A percentile compares a stretch with the other conserved stretches of the same genome.
These are phyloP conservation scores for Scomber scombrus DNA, from an alignment of 2,113 vertebrate genomes.

Conservation along the genomic window DNA sequence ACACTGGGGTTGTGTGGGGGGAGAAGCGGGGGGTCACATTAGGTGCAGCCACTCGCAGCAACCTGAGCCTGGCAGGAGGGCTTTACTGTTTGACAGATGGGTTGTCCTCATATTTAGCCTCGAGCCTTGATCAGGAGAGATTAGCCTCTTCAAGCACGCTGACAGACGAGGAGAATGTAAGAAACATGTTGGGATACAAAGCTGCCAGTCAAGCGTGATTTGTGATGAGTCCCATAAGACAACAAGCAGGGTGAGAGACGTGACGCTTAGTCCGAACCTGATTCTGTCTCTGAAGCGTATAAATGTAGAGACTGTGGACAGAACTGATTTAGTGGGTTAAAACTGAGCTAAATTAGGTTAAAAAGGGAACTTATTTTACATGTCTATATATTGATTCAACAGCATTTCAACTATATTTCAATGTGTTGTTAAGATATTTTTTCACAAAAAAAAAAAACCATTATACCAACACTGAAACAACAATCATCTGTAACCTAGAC, in stretches of 20 bases:
- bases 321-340: too few relatives aligned
- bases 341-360: too few relatives aligned
- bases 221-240: background rate
- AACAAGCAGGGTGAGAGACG: background rate
- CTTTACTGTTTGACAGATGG: conserved; percentile 63
- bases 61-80: conserved; percentile 45
- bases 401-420: too few relatives aligned
- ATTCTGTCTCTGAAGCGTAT: too few relatives aligned
- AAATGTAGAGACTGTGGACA: too few relatives aligned
- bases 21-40: background rate
- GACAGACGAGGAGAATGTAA: conserved; percentile 32
- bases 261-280: background rate
- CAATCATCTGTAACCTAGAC: too few relatives aligned
- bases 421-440: too few relatives aligned
- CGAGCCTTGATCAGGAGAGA: conserved; percentile 27
- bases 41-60: conserved; percentile 29
- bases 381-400: too few relatives aligned
- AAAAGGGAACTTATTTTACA: too few relatives aligned
- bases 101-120: conserved; percentile 56
- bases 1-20: background rate
- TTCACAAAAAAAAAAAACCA: too few relatives aligned
- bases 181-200: conserved; percentile 6
- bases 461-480: too few relatives aligned
- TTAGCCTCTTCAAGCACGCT: conserved; percentile 33
- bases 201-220: background rate